Evolutionary conservation across 2,797 vertebrate species (phyloP).

Genomic region (Girardinus metallicus): DNA sequence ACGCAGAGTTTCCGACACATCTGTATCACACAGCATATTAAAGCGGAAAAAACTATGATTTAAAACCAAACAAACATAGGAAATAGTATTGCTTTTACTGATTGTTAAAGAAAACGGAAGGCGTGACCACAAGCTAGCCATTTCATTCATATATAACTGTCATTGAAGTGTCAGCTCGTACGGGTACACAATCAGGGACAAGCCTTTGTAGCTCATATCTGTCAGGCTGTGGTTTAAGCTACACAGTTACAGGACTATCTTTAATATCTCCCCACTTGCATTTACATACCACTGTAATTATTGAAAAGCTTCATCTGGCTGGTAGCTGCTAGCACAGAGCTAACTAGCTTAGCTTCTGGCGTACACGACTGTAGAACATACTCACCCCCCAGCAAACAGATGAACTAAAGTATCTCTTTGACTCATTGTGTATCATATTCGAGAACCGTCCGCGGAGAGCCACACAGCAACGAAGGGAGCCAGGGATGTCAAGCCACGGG

Average conservation of each 20-base stretch:
- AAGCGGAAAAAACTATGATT: background rate
- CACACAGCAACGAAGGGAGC: constrained; percentile 33
- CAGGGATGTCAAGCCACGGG: background rate
- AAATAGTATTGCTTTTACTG: background rate
- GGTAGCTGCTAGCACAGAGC: constrained; percentile 35
- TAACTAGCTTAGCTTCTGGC: constrained; percentile 41
- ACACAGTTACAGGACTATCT: accelerated
- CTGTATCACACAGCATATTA: background rate
- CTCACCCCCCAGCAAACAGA: constrained; percentile 97
- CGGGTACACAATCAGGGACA: constrained; percentile 2
- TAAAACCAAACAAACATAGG: background rate
- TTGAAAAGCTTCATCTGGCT: background rate
- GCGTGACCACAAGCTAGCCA: background rate
- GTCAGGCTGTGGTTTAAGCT: background rate
- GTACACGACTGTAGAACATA: constrained; percentile 36
- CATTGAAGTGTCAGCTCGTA: constrained; percentile 32
- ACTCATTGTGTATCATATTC: constrained; percentile 95
- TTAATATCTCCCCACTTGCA: background rate
- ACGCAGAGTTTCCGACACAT: background rate
- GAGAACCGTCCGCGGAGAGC: constrained; percentile 72
- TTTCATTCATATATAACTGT: constrained; percentile 42
- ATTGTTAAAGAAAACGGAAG: background rate
- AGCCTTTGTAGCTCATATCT: background rate
- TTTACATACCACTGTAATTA: background rate
- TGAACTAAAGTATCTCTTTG: constrained; percentile 97